Evolutionary conservation across 1,140 invertebrate genomes (phyloP).

Genomic region (Leguminivora glycinivorella): DNA sequence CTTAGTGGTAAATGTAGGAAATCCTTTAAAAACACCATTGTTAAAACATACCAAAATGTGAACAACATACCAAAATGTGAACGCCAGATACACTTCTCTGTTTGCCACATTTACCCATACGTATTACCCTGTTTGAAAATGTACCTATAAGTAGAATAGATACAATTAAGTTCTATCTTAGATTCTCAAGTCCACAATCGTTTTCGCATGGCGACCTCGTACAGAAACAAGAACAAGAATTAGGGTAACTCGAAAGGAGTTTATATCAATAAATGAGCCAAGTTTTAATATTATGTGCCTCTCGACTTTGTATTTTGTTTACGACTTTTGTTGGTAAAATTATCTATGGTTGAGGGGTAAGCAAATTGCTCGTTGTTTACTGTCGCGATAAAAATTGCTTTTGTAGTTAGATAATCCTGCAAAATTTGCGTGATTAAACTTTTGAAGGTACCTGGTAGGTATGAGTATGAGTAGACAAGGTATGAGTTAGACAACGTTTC

Average conservation of each 20-base stretch:
- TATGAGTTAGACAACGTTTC: too few species aligned
- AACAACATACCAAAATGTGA: too few species aligned
- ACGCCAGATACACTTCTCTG: too few species aligned
- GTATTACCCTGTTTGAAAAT: too few species aligned
- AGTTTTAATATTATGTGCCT: conserved; percentile 27
- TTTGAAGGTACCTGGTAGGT: not conserved
- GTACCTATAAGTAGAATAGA: too few species aligned
- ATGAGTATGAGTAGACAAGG: too few species aligned
- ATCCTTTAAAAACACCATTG: too few species aligned
- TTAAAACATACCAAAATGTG: too few species aligned
- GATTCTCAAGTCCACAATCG: conserved; percentile 3
- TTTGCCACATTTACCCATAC: too few species aligned
- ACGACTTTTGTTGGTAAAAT: conserved; percentile 11
- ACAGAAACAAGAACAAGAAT: conserved; percentile 20
- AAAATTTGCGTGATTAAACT: not conserved
- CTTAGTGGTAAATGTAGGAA: too few species aligned
- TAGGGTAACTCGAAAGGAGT: conserved; percentile 27
- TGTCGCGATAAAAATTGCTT: conserved; percentile 7
- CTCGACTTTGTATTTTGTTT: conserved; percentile 24
- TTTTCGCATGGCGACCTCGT: not conserved
- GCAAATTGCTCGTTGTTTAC: conserved; percentile 2
- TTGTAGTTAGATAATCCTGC: not conserved
- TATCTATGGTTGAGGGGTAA: not conserved
- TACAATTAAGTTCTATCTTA: not conserved
- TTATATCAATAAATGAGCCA: conserved; percentile 29